phyloP scores from a whole-genome alignment of 2,113 vertebrate species.

The Connochaetes taurinus region DNA sequence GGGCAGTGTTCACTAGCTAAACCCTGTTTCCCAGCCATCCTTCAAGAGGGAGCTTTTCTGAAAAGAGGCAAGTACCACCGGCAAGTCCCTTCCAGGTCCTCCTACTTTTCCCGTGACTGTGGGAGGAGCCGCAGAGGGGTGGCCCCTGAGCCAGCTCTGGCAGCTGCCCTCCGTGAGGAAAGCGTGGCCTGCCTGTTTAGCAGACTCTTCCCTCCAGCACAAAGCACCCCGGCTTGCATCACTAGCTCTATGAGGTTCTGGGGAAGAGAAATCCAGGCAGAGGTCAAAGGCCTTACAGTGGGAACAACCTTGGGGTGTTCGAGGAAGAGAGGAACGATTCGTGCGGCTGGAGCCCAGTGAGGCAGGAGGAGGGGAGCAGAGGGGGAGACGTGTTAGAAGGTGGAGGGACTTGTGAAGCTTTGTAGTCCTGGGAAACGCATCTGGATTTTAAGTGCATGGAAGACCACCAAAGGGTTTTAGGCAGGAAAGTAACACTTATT shows the following conservation, averaged over 20 bases:
- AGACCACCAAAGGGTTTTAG: not conserved
- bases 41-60: not conserved
- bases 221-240: not conserved
- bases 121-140: not conserved
- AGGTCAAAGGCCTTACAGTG: not conserved
- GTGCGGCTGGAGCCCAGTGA: not conserved
- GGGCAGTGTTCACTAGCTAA: not conserved
- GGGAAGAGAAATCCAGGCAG: not conserved
- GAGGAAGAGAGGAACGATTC: not conserved
- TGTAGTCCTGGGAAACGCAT: not conserved
- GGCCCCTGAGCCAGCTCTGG: not conserved
- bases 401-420: not conserved
- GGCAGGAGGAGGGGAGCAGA: not conserved
- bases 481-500: not conserved
- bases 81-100: not conserved
- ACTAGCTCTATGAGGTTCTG: not conserved
- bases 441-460: not conserved
- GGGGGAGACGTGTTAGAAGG: not conserved
- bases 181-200: not conserved
- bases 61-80: not conserved
- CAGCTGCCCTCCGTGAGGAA: not conserved
- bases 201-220: not conserved
- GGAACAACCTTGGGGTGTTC: too few species aligned
- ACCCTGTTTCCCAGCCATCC: not conserved
- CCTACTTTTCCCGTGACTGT: not conserved